Percentiles rank a stretch among this genome's conserved stretches.
These are phyloP conservation scores for Melanostoma mellinum DNA, from an alignment of 2,888 invertebrate species.

Conservation along the genomic window DNA sequence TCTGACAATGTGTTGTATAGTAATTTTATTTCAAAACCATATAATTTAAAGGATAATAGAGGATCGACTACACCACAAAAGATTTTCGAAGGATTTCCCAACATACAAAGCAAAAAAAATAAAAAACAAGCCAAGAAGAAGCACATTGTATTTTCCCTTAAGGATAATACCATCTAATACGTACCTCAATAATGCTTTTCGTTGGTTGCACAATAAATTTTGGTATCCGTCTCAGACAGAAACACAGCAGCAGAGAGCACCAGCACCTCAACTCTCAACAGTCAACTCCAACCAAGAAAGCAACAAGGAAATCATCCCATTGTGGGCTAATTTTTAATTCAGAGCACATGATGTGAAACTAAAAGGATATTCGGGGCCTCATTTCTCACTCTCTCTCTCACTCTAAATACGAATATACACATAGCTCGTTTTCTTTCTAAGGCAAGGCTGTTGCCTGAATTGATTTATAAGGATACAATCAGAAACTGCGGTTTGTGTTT, in stretches of 20 bases:
- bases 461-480: constrained; percentile 73
- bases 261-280: constrained; percentile 36
- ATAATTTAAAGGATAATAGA: constrained; percentile 71
- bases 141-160: constrained; percentile 58
- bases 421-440: no score
- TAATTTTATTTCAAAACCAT: constrained; percentile 67
- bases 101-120: constrained; percentile 11
- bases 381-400: constrained; percentile 10
- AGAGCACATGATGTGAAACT: constrained; percentile 73
- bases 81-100: constrained; percentile 47
- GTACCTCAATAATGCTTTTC: constrained; percentile 45
- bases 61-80: constrained; percentile 57
- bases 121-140: constrained; percentile 14
- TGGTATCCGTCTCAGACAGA: constrained; percentile 67
- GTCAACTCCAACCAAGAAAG: constrained; percentile 44
- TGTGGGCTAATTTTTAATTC: constrained; percentile 73
- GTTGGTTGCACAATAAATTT: constrained; percentile 70
- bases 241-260: neutral
- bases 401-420: neutral
- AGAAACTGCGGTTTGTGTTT: constrained; percentile 68
- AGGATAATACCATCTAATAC: constrained; percentile 61
- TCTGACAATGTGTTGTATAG: constrained; percentile 29
- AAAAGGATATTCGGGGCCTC: constrained; percentile 63
- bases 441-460: constrained; percentile 50
- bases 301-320: constrained; percentile 56